phyloP scores from a whole-genome alignment of 2,888 invertebrate genomes.

The Macaria liturata region DNA sequence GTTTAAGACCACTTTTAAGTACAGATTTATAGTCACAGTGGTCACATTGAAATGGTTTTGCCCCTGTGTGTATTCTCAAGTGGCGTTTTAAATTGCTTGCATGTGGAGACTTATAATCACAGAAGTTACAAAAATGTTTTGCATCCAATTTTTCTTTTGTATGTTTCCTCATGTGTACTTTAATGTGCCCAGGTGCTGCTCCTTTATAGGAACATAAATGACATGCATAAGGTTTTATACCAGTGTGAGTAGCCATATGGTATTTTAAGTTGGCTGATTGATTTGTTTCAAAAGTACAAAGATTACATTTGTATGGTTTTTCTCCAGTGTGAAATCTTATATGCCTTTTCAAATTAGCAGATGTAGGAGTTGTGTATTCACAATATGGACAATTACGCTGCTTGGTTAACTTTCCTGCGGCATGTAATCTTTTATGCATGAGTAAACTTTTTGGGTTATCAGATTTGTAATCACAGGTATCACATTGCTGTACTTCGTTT shows the following conservation, averaged over 20 bases:
- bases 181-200: not conserved
- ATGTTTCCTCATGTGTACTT: not conserved
- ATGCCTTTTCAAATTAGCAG: not conserved
- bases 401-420: not conserved
- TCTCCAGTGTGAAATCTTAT: conserved; percentile 2
- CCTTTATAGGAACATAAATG: not conserved
- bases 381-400: not conserved
- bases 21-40: not conserved
- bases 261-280: conserved; percentile 6
- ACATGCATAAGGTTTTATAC: not conserved
- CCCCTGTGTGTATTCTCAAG: not conserved
- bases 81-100: not conserved
- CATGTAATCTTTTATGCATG: not conserved
- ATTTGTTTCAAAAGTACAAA: not conserved
- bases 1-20: not conserved
- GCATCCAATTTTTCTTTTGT: not conserved
- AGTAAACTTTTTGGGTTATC: not conserved
- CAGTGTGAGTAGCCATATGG: not conserved
- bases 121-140: not conserved
- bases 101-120: conserved; percentile 1
- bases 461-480: not conserved
- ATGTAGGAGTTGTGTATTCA: not conserved
- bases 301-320: not conserved
- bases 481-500: not conserved
- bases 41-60: conserved; percentile 1